Conservation (phyloP, 2,113 vertebrate genomes). For the Colossoma macropomum region DNA sequence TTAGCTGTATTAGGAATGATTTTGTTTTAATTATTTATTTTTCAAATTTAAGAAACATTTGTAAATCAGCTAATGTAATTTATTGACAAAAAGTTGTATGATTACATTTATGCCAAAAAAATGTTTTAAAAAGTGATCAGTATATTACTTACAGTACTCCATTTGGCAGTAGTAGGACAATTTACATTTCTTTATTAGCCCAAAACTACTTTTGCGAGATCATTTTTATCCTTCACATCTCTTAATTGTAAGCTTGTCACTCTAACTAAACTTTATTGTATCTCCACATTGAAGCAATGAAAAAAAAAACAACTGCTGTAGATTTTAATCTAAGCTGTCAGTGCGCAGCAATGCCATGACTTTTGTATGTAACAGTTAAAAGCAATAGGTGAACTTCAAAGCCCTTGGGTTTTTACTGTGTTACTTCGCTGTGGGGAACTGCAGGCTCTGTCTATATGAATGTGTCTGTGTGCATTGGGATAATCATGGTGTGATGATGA, state of each 20-base stretch:
- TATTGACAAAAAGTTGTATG: constrained; percentile 34
- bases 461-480: constrained; percentile 48
- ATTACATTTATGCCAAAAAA: constrained; percentile 35
- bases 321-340: constrained; percentile 45
- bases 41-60: constrained; percentile 18
- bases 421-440: constrained; percentile 54
- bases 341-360: constrained; percentile 54
- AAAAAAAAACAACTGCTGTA: constrained; percentile 51
- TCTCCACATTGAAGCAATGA: constrained; percentile 48
- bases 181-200: constrained; percentile 27
- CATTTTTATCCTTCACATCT: constrained; percentile 22
- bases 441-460: constrained; percentile 39
- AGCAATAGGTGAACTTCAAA: constrained; percentile 71
- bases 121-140: constrained; percentile 3
- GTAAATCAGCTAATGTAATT: constrained; percentile 40
- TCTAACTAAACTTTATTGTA: constrained; percentile 61
- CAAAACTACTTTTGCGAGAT: constrained; percentile 11
- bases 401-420: constrained; percentile 68
- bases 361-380: constrained; percentile 72
- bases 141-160: background rate
- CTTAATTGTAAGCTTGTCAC: constrained; percentile 25
- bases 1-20: constrained; percentile 8
- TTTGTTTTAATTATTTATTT: constrained; percentile 47
- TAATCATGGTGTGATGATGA: constrained; percentile 36
- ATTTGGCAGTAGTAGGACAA: background rate